Evolutionary conservation across 2,113 vertebrate genomes (phyloP), one percentile per base, ranked within the genome.

Genomic region (Bagarius yarrelli): DNA sequence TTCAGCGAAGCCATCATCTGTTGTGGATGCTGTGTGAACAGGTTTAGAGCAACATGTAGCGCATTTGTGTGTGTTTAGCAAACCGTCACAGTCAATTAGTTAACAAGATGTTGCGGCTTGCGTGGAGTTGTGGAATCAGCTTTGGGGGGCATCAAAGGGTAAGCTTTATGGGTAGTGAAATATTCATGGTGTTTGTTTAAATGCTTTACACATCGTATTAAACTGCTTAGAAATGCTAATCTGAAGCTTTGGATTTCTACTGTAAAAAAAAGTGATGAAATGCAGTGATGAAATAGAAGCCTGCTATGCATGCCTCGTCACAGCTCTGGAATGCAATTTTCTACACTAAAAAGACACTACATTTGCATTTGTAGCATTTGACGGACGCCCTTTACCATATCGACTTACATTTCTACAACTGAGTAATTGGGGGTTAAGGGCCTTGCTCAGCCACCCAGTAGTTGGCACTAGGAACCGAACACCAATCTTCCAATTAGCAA

Each of bases 101-200:
- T 73, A 84, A 85, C 77, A 70, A 81, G 61, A 83, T 88, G 82
- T 1, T 83, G 79, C 80, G 55, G 80, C 53, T 89, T 90, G 64
- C 86, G 88, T 83, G 85, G 88, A 83, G 83, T 53, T 84, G 84
- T 88, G 79, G 83, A 88, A 89, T 89, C 88, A 89, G 76, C 83
- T 69, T 83, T 75, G 55, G 52, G 88, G 73, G 18, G 85, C 88
- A 89, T 88, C 82, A 89, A 88, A 89, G 87, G 85, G 86, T 81
- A 83, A 83, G 85, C 80, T 86, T 93, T 92, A 92, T 64, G 86
- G 85, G 82, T 69, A 66, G 85, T 94, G 81, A 94, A 94, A 93
- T 91, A 92, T 93, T 92, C 85, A 94, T 93, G 89, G 64, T 94
- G 91, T 94, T 94, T 93, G 90, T 92, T 87, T 90, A 87, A 91